Evolutionary conservation across 1,140 invertebrate species (phyloP).

Genomic region (Melipona quadrifasciata): DNA sequence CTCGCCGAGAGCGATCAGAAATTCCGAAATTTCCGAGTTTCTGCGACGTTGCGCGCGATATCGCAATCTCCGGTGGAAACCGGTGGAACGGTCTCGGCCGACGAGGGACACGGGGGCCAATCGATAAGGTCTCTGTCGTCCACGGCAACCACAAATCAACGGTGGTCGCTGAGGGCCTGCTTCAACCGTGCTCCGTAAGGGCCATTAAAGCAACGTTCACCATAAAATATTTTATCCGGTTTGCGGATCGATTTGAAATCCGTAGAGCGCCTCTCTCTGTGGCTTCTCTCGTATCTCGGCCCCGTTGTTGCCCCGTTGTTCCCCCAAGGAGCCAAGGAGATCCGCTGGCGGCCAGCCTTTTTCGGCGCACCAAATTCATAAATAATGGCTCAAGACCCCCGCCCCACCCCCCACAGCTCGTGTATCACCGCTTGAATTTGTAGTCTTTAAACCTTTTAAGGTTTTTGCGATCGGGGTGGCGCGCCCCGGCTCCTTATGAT

Average conservation of each 20-base stretch:
- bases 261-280: constrained; percentile 42
- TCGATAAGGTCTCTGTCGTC: constrained; percentile 64
- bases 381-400: constrained; percentile 74
- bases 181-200: constrained; percentile 41
- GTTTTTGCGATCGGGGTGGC: constrained; percentile 67
- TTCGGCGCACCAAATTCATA: constrained; percentile 75
- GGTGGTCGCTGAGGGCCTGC: constrained; percentile 46
- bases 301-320: neutral
- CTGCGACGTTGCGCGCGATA: constrained; percentile 31
- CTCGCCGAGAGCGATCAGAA: neutral
- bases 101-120: constrained; percentile 51
- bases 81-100: constrained; percentile 8
- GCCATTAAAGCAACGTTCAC: constrained; percentile 66
- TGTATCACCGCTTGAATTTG: constrained; percentile 73
- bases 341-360: constrained; percentile 63
- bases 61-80: constrained; percentile 57
- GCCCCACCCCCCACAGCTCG: constrained; percentile 49
- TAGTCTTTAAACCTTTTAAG: constrained; percentile 77
- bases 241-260: constrained; percentile 72
- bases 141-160: constrained; percentile 64
- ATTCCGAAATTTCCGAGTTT: constrained; percentile 22
- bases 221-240: constrained; percentile 73
- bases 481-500: constrained; percentile 55
- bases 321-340: constrained; percentile 34
- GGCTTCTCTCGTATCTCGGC: constrained; percentile 25